Conservation (phyloP, 1,140 invertebrate genomes). For the Oncopeltus fasciatus region DNA sequence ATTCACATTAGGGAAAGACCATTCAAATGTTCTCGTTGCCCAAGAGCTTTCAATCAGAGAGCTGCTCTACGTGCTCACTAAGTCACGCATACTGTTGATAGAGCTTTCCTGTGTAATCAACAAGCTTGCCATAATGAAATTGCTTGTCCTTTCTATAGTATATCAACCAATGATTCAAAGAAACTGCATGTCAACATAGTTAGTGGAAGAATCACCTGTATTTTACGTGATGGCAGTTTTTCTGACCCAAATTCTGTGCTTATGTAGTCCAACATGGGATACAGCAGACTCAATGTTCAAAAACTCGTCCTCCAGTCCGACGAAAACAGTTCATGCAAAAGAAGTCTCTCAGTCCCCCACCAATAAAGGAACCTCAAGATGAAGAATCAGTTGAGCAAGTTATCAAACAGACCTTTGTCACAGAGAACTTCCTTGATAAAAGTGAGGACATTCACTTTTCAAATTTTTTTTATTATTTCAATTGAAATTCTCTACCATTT, state of each 20-base stretch:
- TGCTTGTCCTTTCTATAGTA: constrained; percentile 19
- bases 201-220: constrained; percentile 7
- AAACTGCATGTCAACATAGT: constrained; percentile 11
- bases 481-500: too few species aligned
- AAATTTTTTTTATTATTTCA: too few species aligned
- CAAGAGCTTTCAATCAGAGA: constrained; percentile 40
- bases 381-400: constrained; percentile 12
- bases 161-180: constrained; percentile 6
- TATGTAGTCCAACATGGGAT: constrained; percentile 22
- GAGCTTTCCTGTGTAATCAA: constrained; percentile 20
- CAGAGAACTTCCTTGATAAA: constrained; percentile 14
- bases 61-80: constrained; percentile 25
- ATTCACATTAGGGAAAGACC: constrained; percentile 44
- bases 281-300: constrained; percentile 12
- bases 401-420: constrained; percentile 14
- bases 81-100: constrained; percentile 21
- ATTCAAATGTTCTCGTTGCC: constrained; percentile 40
- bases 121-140: constrained; percentile 19
- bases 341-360: background rate
- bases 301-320: background rate
- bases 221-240: constrained; percentile 20
- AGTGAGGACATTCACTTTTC: too few species aligned
- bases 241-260: constrained; percentile 17
- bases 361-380: background rate
- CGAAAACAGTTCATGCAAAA: background rate